Base-by-base conservation (phyloP, 2,113 vertebrate genomes). In the Prionailurus viverrinus region DNA sequence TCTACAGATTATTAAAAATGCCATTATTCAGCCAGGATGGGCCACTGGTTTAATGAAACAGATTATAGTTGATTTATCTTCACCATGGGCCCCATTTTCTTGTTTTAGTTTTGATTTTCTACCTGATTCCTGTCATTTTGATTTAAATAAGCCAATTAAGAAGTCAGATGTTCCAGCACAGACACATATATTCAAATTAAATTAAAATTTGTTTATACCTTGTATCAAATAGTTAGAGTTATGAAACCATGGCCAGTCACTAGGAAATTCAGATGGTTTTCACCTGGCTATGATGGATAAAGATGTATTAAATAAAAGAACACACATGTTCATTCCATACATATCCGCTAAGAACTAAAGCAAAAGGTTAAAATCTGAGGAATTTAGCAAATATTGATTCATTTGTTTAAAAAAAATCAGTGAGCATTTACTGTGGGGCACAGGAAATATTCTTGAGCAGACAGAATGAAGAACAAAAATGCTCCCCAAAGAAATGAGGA, bases 161-260 rank as follows among this genome's bases (percentile, higher is more conserved):
- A 86, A 91, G 33, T 73, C 39, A 86, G 45, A 66, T 76, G 66
- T 18, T 80, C n/a, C 2, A 0, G 45, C 21, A 9, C 4, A 1
- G 4, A 55, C 27, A 80, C 36, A 2, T 55, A 18, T 36, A 95
- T 51, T 66, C 71, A 80, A 93, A 90, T 95, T 93, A 85, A 89
- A 90, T n/a, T 71, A 53, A 74, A 78, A 41, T 68, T 29, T 78
- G 21, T 58, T 31, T 89, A 73, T 13, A 11, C 25, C 80, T 82
- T 23, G 5, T 25, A n/a, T 82, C 41, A 53, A 45, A 92, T n/a
- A 41, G 5, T 31, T 83, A 78, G 58, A 89, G 78, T 23, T 78
- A 69, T 13, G n/a, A 68, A 55, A 18, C 23, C 23, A 11, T 41
- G 69, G 27, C 3, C 33, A 51, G 19, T 88, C 73, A n/a, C 12